Evolutionary conservation across 2,888 invertebrate species (phyloP), one percentile per base, ranked within the genome.

Genomic region (Acanthacorydalis orientalis): DNA sequence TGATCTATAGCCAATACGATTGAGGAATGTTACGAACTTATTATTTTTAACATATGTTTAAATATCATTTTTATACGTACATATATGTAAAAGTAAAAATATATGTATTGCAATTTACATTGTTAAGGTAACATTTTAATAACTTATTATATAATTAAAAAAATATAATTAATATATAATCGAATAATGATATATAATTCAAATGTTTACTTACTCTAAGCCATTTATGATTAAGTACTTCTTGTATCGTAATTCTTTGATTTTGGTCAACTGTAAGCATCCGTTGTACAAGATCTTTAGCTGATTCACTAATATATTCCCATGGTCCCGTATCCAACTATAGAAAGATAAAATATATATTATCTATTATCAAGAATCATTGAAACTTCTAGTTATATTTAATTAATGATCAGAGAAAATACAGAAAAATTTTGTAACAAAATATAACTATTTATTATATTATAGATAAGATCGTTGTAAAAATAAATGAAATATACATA

Each of bases 151-250:
- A 2, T 35, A n/a, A 4, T 6, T 35, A 35, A 12, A 35, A 35
- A 35, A 35, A 35, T 35, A 35, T n/a, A 35, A 35, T 11, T 14
- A 7, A 14, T 10, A 9, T 12, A 41, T 42, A 15, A 42, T 15
- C 7, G 16, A 16, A 16, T 11, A 10, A 12, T 12, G n/a, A 10
- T 40, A 12, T 40, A 12, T 40, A 40, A 12, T 4, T 15, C 12
- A 16, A 15, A 16, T 16, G 14, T 16, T n/a, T 12, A 66, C 76
- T 69, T 70, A 93, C 95, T 73, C 87, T 78, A 61, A 98, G 82
- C 97, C 97, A 98, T 55, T 88, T 84, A 70, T 98, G 98, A 62
- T 87, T 85, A 50, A 98, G 77, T 50, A 95, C 92, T 67, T 96
- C 90, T 62, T 92, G 89, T 60, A 96, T 90, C 49, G 91, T 90